Base-by-base conservation (phyloP, 2,888 invertebrate species). In the Biston stratarius region DNA sequence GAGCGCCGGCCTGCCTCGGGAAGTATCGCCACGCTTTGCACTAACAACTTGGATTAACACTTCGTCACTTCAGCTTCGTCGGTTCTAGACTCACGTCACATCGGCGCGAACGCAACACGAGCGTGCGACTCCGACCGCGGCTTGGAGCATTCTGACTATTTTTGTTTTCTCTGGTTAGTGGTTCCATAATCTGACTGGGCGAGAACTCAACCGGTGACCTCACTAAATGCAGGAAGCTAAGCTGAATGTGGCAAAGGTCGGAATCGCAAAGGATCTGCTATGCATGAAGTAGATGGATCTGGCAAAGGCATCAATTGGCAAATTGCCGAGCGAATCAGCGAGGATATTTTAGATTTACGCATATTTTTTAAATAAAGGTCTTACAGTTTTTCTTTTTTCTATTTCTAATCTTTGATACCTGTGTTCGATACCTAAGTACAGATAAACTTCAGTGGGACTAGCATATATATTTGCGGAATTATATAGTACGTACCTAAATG, bases 151-250 rank as follows among this genome's bases (percentile, higher is more conserved):
- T 86, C 84, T 86, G 83, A 45, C 52, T 51, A 51, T 38, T 47
- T 33, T 34, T 51, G 47, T 14, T 45, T 47, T 33, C 49, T 44
- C 8, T 34, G 34, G 34, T 58, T 33, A 48, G 44, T 38, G 47
- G 14, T 55, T 51, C 45, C 38, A 44, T 40, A 24, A 49, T 15
- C 38, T 38, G 24, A 24, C 14, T 44, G 40, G 53, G 51, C 24
- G 53, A 14, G 58, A 58, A 33, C 61, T 66, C 58, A 63, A 52
- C 78, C 78, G 82, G 76, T 86, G 87, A 88, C 89, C 89, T 86
- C 85, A 81, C 81, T 49, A 61, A 81, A 76, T 81, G 79, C 86
- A 84, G 85, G 87, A 88, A 87, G 82, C 82, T 76, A 76, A 77
- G 74, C 68, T 75, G 79, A 82, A 82, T 82, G 80, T 75, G 82